phyloP scores from a whole-genome alignment of 2,888 invertebrate genomes.

The Teleiodes luculella region DNA sequence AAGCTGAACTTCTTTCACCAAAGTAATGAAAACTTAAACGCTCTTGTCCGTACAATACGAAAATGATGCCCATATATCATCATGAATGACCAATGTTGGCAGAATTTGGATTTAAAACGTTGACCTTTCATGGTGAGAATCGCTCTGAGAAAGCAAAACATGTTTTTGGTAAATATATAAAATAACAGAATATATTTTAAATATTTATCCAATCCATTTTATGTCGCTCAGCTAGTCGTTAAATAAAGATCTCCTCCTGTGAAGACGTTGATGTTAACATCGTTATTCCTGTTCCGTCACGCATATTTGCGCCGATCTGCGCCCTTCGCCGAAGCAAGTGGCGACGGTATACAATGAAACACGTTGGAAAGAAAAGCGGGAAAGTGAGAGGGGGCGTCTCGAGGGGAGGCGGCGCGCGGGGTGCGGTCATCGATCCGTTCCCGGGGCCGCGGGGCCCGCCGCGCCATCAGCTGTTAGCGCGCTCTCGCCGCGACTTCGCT shows the following conservation, averaged over 20 bases:
- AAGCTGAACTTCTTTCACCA: too few species aligned
- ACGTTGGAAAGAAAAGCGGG: conserved; percentile 63
- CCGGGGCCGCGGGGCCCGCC: conserved; percentile 47
- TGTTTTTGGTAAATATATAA: neutral
- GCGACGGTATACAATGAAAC: conserved; percentile 21
- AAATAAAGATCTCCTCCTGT: conserved; percentile 7
- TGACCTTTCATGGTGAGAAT: too few species aligned
- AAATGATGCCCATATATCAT: too few species aligned
- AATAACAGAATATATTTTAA: neutral
- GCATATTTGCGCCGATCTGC: conserved; percentile 10
- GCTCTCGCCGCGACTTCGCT: conserved; percentile 25
- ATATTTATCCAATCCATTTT: neutral
- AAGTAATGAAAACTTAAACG: too few species aligned
- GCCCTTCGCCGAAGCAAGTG: conserved; percentile 7
- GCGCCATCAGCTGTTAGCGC: conserved; percentile 68
- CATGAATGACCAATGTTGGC: too few species aligned
- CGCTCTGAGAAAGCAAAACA: neutral
- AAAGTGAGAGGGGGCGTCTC: conserved; percentile 61
- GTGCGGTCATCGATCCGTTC: conserved; percentile 69
- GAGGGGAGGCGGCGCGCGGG: conserved; percentile 55
- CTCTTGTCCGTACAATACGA: too few species aligned
- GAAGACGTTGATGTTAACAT: conserved; percentile 7
- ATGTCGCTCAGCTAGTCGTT: neutral
- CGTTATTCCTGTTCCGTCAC: conserved; percentile 7
- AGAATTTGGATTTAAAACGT: too few species aligned